Base-by-base conservation (phyloP, 1,140 invertebrate genomes). In the Drosophila sproati region DNA sequence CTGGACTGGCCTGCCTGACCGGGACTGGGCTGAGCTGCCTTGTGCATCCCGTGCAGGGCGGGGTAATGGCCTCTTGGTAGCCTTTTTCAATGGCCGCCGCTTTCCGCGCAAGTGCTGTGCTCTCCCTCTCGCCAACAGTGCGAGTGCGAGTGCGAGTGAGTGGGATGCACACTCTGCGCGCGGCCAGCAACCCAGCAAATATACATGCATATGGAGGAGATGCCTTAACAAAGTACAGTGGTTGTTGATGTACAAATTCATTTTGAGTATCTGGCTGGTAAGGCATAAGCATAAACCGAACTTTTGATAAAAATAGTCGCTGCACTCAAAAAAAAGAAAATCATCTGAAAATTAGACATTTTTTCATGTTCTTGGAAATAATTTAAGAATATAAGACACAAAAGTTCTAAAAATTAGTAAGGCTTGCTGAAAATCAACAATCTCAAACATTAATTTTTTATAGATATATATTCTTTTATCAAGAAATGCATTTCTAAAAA, bases 81-180 rank as follows among this genome's bases (percentile, higher is more conserved):
- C 75, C 76, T 73, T 43, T 57, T 82, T 87, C 82, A 87, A 87
- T 87, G 82, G 82, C 82, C 83, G 82, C 72, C 82, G 62, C 61
- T 51, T 51, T 31, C 45, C 12, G 12, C 45, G 52, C 55, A 55
- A 32, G 54, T 63, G 52, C 34, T 41, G 60, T 32, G 47, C 31
- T 34, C 56, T 80, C 76, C 54, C 73, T 80, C 47, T 20, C 29
- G 12, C 29, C 20, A 35, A 59, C 56, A 35, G 54, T 50, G 39
- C 34, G 82, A 47, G 73, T 35, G 80, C 83, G 51, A 35, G 54
- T 50, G 39, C 34, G 82, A 50, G 73, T 35, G 80, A 88, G 51
- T 77, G 66, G 54, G 83, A 88, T 35, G 78, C 63, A 82, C 45
- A 35, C 51, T 59, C 78, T 59, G 68, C 50, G 61, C 5, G 5